Base-by-base conservation (phyloP, 2,888 invertebrate genomes). In the Spodoptera picta region DNA sequence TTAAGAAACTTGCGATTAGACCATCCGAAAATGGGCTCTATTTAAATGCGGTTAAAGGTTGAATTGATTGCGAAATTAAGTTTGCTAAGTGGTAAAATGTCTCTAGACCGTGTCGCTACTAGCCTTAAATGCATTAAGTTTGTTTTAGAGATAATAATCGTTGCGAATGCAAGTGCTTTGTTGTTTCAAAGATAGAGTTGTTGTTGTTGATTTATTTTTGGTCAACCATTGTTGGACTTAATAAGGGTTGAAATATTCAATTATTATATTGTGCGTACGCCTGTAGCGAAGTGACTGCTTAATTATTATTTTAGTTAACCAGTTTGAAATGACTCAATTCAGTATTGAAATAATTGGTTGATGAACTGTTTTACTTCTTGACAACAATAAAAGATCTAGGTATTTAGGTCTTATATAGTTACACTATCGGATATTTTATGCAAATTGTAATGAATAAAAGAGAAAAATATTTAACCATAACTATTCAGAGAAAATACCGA, bases 71-170 rank as follows among this genome's bases (percentile, higher is more conserved):
- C 72, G 83, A 73, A 73, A 61, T 65, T 74, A 75, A 62, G 70
- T 83, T 87, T 82, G 87, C 81, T 81, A 80, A 86, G 83, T 85
- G 86, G 87, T 81, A 84, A 91, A 92, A 91, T 91, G 92, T 93
- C 90, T 92, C 87, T 89, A 91, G 92, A 92, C 90, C 92, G 92
- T 94, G 92, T 93, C 92, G 92, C 94, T 93, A 92, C 91, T 90
- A 92, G 90, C 91, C 89, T 92, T 93, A 93, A 93, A 93, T 92
- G 93, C 93, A 93, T 91, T 93, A 92, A 92, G 93, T 93, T 93
- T 91, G 92, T 93, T 92, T 90, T 86, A 91, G 90, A 94, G 94
- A 94, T 94, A 93, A 94, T 92, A 94, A 94, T 94, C 93, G 87
- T 90, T 90, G 92, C 91, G 90, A 92, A 92, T 91, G 92, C 91